Conservation (phyloP, 2,113 vertebrate species). For the Perca flavescens region DNA sequence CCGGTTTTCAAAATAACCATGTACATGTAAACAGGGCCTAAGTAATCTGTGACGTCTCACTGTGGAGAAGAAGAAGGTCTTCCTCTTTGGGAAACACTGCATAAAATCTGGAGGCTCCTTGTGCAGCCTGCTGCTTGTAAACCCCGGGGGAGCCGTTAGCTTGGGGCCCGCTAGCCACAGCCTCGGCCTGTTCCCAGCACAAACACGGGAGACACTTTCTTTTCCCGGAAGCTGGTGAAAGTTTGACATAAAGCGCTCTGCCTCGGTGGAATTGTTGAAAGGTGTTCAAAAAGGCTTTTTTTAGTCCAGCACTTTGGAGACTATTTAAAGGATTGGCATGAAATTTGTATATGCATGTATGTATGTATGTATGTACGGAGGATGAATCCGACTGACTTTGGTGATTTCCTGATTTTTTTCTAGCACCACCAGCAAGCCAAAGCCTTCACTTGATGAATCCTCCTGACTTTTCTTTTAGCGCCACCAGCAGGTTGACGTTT, state of each 20-base stretch:
- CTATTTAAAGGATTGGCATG: background rate
- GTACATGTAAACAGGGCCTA: no score
- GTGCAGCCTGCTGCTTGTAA: slow-evolving; percentile 55
- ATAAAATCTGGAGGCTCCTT: slow-evolving; percentile 63
- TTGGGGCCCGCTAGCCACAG: slow-evolving; percentile 54
- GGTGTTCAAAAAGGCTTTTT: background rate
- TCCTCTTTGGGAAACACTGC: slow-evolving; percentile 53
- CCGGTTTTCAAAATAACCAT: no score
- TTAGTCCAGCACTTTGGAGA: background rate
- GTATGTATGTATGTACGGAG: background rate
- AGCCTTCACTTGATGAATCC: background rate
- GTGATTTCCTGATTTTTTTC: background rate
- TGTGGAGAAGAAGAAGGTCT: slow-evolving; percentile 23
- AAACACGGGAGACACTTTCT: slow-evolving; percentile 5
- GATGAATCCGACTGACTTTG: background rate
- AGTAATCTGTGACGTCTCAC: slow-evolving; percentile 22
- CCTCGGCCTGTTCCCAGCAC: slow-evolving; percentile 44
- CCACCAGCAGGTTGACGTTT: no score
- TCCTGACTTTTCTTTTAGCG: no score
- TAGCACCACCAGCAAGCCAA: background rate
- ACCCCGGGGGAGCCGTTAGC: slow-evolving; percentile 62
- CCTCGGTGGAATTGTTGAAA: slow-evolving; percentile 14
- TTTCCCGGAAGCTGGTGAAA: slow-evolving; percentile 35
- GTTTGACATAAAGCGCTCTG: slow-evolving; percentile 21
- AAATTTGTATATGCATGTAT: background rate